Conservation (phyloP, 2,113 vertebrate species). For the Cynopterus brachyotis region DNA sequence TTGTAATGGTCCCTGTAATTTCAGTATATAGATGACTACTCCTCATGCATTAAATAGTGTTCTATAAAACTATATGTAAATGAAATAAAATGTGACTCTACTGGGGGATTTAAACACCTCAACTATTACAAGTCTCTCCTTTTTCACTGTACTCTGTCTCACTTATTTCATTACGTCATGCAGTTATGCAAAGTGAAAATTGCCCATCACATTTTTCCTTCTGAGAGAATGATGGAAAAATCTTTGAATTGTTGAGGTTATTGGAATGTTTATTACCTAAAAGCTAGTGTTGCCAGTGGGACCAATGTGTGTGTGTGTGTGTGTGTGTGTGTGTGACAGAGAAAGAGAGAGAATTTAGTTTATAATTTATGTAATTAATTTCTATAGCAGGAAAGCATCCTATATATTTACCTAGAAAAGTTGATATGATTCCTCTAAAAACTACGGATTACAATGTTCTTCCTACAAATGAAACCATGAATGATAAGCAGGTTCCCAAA, state of each 20-base stretch:
- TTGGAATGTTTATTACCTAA: neutral
- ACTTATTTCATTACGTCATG: neutral
- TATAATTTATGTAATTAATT: slow-evolving; percentile 6
- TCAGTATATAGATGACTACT: neutral
- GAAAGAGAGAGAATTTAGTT: neutral
- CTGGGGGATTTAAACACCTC: slow-evolving; percentile 26
- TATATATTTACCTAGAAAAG: neutral
- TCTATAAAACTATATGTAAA: slow-evolving; percentile 32
- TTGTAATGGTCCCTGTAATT: slow-evolving; percentile 32
- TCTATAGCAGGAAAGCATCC: neutral
- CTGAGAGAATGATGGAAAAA: neutral
- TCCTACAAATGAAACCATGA: neutral
- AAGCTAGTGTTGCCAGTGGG: neutral
- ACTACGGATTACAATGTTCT: neutral
- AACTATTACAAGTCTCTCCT: neutral
- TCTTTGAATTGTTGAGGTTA: neutral
- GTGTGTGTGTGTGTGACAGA: too few species aligned
- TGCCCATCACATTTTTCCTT: neutral
- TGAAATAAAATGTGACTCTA: slow-evolving; percentile 46
- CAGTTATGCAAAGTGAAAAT: neutral
- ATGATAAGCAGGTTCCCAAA: neutral
- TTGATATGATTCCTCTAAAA: neutral
- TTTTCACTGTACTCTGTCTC: neutral
- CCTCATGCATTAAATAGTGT: slow-evolving; percentile 36
- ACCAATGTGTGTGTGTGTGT: neutral